Evolutionary conservation across 1,140 invertebrate genomes (phyloP), one percentile per base, ranked within the genome.

Genomic region (Zophobas atratus): DNA sequence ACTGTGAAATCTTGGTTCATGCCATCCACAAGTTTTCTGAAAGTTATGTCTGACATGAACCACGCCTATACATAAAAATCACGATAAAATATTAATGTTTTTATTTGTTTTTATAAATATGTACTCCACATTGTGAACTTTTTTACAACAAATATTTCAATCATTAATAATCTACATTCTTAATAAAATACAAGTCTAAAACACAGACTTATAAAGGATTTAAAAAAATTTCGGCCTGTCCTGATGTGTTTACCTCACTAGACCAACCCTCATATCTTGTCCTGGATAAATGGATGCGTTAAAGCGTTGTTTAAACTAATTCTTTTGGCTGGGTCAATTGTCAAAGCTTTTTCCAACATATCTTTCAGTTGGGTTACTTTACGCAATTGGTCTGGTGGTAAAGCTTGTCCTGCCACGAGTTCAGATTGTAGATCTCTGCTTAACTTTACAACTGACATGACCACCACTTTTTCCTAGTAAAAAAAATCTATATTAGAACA

Each of bases 201-300:
- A 6, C 6, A 63, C 49, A 67, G 60, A 67, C 60, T 67, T 67
- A 20, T 67, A 67, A 67, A 67, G 3, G 33, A 43, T 46, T 60
- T 2, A 60, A 60, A 60, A 35, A 70, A 72, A 72, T 72, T 48
- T 49, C 36, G 43, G 46, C 20, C 48, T 79, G 73, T 74, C 56
- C 46, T 76, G 36, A 60, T 77, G n/a, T 46, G 60, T 83, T 83
- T 84, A 84, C 82, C 82, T 84, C 82, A 70, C 81, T 80, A 81
- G 79, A 84, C 81, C 80, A 76, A 71, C 70, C 70, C 76, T 83
- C 85, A 93, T 84, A 96, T 93, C 87, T 94, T 95, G 86, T 98
- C 98, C 88, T 95, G 93, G 85, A 99, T 99, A 88, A 99, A 99
- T 0, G 97, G 94, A 90, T 99, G 98, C 36, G 94, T 93, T 34